These are phyloP conservation scores for Xyliphius kryptos DNA, from an alignment of 2,113 vertebrate species.

Conservation along the genomic window DNA sequence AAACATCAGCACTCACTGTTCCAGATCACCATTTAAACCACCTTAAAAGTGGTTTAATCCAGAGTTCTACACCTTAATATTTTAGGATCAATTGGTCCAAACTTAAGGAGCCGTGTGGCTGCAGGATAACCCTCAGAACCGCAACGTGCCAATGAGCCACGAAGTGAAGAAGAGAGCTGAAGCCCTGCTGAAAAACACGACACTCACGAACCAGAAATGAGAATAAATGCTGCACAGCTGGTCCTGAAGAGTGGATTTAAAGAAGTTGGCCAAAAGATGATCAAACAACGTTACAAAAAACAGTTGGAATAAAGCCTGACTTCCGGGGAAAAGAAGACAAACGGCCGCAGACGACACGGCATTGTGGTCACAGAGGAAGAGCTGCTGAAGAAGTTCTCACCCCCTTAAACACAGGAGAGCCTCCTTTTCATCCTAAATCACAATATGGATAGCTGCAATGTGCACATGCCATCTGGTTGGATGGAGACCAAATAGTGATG, in stretches of 20 bases:
- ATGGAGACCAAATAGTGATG: constrained; percentile 12
- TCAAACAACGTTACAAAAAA: background rate
- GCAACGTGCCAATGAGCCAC: no score
- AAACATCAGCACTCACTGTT: no score
- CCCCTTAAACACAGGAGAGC: constrained; percentile 12
- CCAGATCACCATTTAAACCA: no score
- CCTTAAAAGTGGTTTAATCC: no score
- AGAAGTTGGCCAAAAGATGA: constrained; percentile 9
- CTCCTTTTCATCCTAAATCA: constrained; percentile 1
- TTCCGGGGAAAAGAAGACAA: background rate
- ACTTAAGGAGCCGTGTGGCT: no score
- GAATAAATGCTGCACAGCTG: constrained; percentile 29
- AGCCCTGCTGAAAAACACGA: no score
- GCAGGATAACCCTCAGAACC: no score
- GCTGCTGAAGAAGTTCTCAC: background rate
- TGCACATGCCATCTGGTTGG: constrained; percentile 26
- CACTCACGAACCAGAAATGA: constrained; percentile 19
- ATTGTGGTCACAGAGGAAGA: background rate
- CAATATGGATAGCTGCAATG: constrained; percentile 25
- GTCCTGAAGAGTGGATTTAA: background rate
- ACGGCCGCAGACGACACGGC: background rate
- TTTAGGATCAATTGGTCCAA: no score
- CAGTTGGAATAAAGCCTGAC: no score
- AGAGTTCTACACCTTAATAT: no score
- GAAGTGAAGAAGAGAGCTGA: no score